phyloP scores from a whole-genome alignment of 2,797 vertebrate species.

The Apogon hyalosoma region DNA sequence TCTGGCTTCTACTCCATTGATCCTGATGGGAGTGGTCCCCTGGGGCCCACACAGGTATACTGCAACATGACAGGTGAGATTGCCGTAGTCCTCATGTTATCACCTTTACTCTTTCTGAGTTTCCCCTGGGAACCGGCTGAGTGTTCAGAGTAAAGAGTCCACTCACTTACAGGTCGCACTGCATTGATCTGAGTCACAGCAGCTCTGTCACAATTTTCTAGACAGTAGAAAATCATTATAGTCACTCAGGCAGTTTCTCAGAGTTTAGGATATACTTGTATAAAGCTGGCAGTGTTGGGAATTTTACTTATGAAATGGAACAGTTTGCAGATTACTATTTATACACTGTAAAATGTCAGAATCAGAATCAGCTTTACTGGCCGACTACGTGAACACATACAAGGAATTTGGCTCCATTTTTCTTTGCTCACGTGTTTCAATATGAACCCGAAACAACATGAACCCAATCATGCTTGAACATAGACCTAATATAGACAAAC shows the following conservation, averaged over 20 bases:
- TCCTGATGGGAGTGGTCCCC: conserved; percentile 87
- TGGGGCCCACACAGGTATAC: conserved; percentile 85
- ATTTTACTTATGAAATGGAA: too few relatives aligned
- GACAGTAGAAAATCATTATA: conserved; percentile 56
- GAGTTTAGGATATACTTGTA: conserved; percentile 1
- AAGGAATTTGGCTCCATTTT: too few relatives aligned
- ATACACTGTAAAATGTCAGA: too few relatives aligned
- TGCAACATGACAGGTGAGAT: conserved; percentile 90
- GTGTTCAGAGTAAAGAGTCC: conserved; percentile 46
- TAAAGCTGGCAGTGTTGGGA: too few relatives aligned
- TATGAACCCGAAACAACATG: too few relatives aligned
- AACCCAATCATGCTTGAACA: too few relatives aligned
- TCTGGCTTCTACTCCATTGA: conserved; percentile 87
- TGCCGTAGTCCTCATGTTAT: conserved; percentile 38
- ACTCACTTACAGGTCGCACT: conserved; percentile 55
- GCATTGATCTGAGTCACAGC: conserved; percentile 41
- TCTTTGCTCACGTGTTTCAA: too few relatives aligned
- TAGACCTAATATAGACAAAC: too few relatives aligned
- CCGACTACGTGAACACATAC: too few relatives aligned
- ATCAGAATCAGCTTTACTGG: too few relatives aligned
- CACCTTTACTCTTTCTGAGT: conserved; percentile 44
- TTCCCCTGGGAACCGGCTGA: conserved; percentile 26
- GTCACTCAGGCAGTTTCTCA: conserved; percentile 27
- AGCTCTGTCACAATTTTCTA: conserved; percentile 42
- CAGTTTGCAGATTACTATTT: too few relatives aligned